Evolutionary conservation across 2,888 invertebrate genomes (phyloP).

Genomic region (Nymphalis c-album): DNA sequence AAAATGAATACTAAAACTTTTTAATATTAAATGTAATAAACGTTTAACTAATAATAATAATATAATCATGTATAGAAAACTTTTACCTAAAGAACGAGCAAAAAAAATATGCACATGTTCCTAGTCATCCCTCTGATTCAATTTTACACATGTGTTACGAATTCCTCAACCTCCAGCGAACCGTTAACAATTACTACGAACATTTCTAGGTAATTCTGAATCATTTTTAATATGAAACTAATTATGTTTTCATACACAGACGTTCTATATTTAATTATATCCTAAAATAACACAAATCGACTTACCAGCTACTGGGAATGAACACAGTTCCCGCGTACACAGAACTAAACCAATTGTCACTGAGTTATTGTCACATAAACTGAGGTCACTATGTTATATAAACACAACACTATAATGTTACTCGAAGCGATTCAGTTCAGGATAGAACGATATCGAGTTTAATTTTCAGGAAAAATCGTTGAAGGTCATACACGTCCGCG

Average conservation of each 20-base stretch:
- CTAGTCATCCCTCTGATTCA: constrained; percentile 23
- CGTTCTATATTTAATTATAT: constrained; percentile 78
- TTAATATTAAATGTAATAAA: too few species aligned
- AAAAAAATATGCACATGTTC: constrained; percentile 15
- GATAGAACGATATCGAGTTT: constrained; percentile 52
- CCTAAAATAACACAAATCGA: constrained; percentile 74
- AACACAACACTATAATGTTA: constrained; percentile 55
- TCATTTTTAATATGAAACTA: constrained; percentile 67
- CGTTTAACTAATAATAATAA: too few species aligned
- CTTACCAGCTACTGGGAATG: constrained; percentile 71
- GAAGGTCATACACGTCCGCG: constrained; percentile 48
- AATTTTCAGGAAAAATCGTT: constrained; percentile 41
- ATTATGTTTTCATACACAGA: constrained; percentile 73
- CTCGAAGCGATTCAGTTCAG: constrained; percentile 53
- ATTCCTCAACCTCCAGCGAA: constrained; percentile 35
- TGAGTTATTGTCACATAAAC: constrained; percentile 37
- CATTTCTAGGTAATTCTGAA: constrained; percentile 59
- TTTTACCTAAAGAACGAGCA: constrained; percentile 5
- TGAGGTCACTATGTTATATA: constrained; percentile 42
- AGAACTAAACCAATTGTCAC: constrained; percentile 47
- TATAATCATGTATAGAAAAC: too few species aligned
- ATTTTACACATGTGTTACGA: constrained; percentile 37
- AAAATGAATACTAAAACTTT: too few species aligned
- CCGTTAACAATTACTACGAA: constrained; percentile 32
- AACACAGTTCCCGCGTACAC: constrained; percentile 55